Evolutionary conservation across 2,888 invertebrate genomes (phyloP).

Genomic region (Stratiomys singularior): DNA sequence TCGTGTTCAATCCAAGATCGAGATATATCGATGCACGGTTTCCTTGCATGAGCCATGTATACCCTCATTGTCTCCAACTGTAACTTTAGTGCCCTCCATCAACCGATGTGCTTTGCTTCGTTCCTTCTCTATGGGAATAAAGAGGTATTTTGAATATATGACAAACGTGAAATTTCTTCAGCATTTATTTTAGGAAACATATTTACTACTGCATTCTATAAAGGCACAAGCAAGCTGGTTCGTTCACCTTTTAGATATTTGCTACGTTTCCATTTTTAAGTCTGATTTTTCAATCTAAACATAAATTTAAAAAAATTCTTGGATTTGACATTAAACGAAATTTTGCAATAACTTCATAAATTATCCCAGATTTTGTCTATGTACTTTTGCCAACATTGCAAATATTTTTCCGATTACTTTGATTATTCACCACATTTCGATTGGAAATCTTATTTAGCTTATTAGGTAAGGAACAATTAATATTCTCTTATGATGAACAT

Average conservation of each 20-base stretch:
- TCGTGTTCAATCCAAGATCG: constrained; percentile 53
- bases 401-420: too few relatives aligned
- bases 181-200: constrained; percentile 32
- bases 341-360: constrained; percentile 15
- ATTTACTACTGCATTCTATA: constrained; percentile 22
- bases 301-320: not conserved
- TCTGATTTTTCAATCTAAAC: not conserved
- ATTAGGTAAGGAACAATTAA: too few relatives aligned
- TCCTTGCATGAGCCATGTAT: constrained; percentile 13
- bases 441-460: too few relatives aligned
- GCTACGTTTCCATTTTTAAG: too few relatives aligned
- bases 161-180: constrained; percentile 26
- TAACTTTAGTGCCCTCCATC: not conserved
- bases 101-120: not conserved
- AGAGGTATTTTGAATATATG: not conserved
- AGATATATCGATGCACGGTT: constrained; percentile 46
- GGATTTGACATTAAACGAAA: not conserved
- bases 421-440: not conserved
- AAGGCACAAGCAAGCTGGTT: not conserved
- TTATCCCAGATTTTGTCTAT: constrained; percentile 5
- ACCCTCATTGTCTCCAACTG: not conserved
- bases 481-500: too few relatives aligned
- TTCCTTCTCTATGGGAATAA: constrained; percentile 21
- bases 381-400: not conserved
- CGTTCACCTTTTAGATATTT: constrained; percentile 14